Evolutionary conservation across 2,888 invertebrate genomes (phyloP), one percentile per base, ranked within the genome.

Genomic region (Pristionchus japonicus): DNA sequence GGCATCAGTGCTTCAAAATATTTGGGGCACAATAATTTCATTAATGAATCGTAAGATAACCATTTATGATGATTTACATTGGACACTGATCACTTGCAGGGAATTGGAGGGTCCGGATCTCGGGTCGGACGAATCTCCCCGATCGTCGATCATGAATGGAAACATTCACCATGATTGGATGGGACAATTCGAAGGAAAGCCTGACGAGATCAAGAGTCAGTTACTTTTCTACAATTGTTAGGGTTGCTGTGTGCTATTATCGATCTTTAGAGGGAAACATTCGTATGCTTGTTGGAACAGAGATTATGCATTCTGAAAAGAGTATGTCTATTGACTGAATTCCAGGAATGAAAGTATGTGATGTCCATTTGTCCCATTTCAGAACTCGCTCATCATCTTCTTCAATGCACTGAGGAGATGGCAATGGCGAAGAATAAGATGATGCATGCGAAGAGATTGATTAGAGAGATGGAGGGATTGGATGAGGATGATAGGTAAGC

Each of bases 331-430:
- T n/a, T n/a, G n/a, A n/a, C n/a, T n/a, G n/a, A n/a, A n/a, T n/a
- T n/a, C n/a, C n/a, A n/a, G 7, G 20, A 77, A 3, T n/a, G 77
- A 83, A 4, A 37, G 64, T n/a, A n/a, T n/a, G 27, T 57, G 13
- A 15, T 43, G 40, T n/a, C n/a, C n/a, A n/a, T n/a, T n/a, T n/a
- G n/a, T n/a, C n/a, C n/a, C n/a, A n/a, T n/a, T n/a, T 89, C 89
- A 92, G 92, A 92, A 67, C 89, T 92, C 70, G 91, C 92, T 64
- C 89, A 89, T 49, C 93, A 93, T 88, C 91, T 92, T 49, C 89
- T 90, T 80, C 92, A 92, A 67, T 91, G 92, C 74, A 89, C 90
- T 86, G 91, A 92, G 23, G 91, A 92, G 43, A 88, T 92, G 27
- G 84, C 89, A 34, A 91, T 91, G 52, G 88, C 90, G 31, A 89